Evolutionary conservation across 92 coral and sea anemone species (phyloP), one percentile per base, ranked within the genome.

Genomic region (Umimayanthus chanpuru): DNA sequence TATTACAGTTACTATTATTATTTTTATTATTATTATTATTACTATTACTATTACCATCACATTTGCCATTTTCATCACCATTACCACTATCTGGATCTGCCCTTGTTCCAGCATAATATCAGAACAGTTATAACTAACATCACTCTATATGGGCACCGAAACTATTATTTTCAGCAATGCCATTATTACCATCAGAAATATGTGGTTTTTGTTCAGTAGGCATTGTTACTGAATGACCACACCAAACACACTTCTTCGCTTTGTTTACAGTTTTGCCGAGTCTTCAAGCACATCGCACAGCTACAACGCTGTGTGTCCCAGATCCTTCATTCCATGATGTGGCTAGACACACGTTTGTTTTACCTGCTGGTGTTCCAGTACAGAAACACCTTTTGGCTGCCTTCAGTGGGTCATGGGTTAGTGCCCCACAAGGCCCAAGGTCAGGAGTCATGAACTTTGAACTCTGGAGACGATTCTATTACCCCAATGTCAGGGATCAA

Each of bases 401-500:
- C 38, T 97, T 89, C 89, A 92, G 95, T 81, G 96, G 98, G 26
- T 95, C 99, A 39, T 94, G 98, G 96, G 92, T 94, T 29, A 89
- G 93, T 61, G 91, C 86, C 39, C 90, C 94, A 41, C 77, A 86
- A 12, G 81, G 92, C 10, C 89, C 98, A 74, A 93, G 98, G 68
- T 89, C 94, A 64, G 98, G 96, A 73, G 94, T 95, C 76, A 91
- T 97, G 75, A 91, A 98, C 29, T 95, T 97, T 95, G 98, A 97
- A 84, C 89, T 97, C 44, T 97, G 99, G 99, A 94, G 96, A 85
- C 72, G 99, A 85, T 96, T 90, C 89, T 97, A 97, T 85, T 97
- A 97, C 79, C 99, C 99, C 49, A 97, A 97, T 67, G 92, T 93
- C 81, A 94, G 99, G 76, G 99, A 97, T 88, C 99, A 97, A 56